phyloP scores from a whole-genome alignment of 2,888 invertebrate genomes.

The Phymatocera aterrima region DNA sequence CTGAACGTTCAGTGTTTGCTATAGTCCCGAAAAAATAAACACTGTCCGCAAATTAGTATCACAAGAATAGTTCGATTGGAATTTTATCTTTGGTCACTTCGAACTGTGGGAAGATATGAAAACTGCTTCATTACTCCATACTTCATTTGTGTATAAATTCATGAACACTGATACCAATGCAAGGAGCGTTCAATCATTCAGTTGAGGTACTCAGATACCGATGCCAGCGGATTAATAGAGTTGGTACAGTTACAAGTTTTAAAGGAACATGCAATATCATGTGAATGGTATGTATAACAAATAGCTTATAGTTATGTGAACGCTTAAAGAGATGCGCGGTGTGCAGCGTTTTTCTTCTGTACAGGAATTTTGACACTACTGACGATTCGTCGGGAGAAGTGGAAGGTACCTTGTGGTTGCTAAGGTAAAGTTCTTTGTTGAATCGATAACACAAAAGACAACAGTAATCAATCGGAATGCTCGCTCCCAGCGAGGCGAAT shows the following conservation, averaged over 20 bases:
- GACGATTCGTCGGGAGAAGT: background rate
- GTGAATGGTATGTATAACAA: background rate
- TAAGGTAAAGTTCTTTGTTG: slow-evolving; percentile 18
- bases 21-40: background rate
- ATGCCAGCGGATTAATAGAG: background rate
- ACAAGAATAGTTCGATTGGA: background rate
- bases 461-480: slow-evolving; percentile 1
- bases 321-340: background rate
- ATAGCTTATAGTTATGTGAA: background rate
- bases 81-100: too few relatives aligned
- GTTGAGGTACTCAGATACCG: background rate
- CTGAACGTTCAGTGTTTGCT: too few relatives aligned
- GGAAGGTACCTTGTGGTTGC: slow-evolving; percentile 4
- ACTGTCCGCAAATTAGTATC: background rate
- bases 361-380: slow-evolving; percentile 17
- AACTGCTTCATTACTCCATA: background rate
- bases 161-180: background rate
- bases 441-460: background rate
- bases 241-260: background rate
- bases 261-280: background rate
- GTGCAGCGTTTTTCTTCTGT: background rate
- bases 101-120: too few relatives aligned
- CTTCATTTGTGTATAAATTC: background rate
- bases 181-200: background rate
- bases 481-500: background rate